phyloP scores from a whole-genome alignment of 2,113 vertebrate genomes.

The cat (Felis catus) region F.catus_Fca126_mat1.0 CM031416.1:95736001-95736500 shows the following conservation, averaged over 20 bases:
- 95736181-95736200: too few relatives aligned
- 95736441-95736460: neutral
- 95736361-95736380: neutral
- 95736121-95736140: too few relatives aligned
- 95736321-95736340: neutral
- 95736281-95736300: neutral
- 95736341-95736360: neutral
- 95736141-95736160: too few relatives aligned
- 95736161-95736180: too few relatives aligned
- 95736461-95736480: neutral
- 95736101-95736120: too few relatives aligned
- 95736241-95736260: too few relatives aligned
- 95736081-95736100: too few relatives aligned
- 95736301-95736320: neutral
- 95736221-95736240: too few relatives aligned
- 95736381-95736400: constrained; percentile 27
- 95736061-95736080: too few relatives aligned
- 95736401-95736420: neutral
- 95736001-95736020: neutral
- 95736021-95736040: neutral
- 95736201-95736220: too few relatives aligned
- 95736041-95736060: neutral
- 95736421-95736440: neutral
- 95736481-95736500: neutral
- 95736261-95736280: neutral